Base-by-base conservation (phyloP, 2,888 invertebrate genomes). In the Poecilus cupreus region DNA sequence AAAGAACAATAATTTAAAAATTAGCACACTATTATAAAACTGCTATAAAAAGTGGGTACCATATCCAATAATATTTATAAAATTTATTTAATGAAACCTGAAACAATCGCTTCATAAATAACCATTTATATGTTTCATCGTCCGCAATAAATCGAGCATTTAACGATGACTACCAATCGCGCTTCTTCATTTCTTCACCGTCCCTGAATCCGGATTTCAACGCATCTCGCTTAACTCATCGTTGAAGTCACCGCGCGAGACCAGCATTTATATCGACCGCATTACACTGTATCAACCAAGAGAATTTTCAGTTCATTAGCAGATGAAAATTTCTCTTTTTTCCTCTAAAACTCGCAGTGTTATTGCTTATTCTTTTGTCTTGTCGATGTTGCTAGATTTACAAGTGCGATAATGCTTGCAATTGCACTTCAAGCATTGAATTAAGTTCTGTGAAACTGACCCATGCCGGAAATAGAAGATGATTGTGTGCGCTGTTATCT, bases 261-360 rank as follows among this genome's bases (percentile, higher is more conserved):
- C n/a, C 13, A 1, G 72, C 72, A 72, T 72, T 72, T 43, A 72
- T 24, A 46, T 72, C 46, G 24, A 1, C 72, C n/a, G 20, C 11
- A 72, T 72, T 43, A 43, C 24, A 11, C 6, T 18, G 39, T 11
- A 20, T 11, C 46, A 37, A 32, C 68, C 6, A 20, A 39, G 37
- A 68, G 68, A 68, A 68, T 68, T 37, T 72, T 72, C 46, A 24
- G 72, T 72, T 72, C 72, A 72, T 72, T 72, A 72, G 46, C 20
- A 20, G 46, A 22, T 0, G 20, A 22, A 46, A 8, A 46, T 72
- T 72, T 22, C 46, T 46, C 72, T 72, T 72, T 72, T 70, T 72
- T 46, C 39, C n/a, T 10, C 26, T 24, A 20, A 60, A 10, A 3
- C 24, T 24, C 60, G 26, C 26, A 60, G 5, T 72, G 18, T 72